Evolutionary conservation across 1,140 invertebrate genomes (phyloP), one percentile per base, ranked within the genome.

Genomic region (Zaprionus lachaisei): DNA sequence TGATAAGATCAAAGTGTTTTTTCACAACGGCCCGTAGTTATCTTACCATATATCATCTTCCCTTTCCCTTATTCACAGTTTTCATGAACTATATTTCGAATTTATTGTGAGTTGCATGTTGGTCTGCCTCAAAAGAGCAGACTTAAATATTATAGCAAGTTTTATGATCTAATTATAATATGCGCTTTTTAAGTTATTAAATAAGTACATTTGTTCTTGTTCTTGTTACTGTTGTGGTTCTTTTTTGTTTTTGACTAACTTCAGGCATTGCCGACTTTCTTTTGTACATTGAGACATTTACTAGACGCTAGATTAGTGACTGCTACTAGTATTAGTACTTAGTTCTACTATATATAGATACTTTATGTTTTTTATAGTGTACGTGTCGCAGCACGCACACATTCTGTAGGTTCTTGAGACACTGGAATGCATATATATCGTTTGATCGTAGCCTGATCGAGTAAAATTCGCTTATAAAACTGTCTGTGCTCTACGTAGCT

Each of bases 251-350:
- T 47, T 64, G 63, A 62, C 28, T 62, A 58, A 71, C 75, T 79
- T 57, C 54, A 62, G 64, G 72, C 72, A 64, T 60, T 63, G 71
- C 62, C 76, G 34, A 77, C 66, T 66, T 80, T 80, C 73, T 55
- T 81, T 89, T 89, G 84, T 89, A 89, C 84, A 90, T 89, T 89
- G 84, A 90, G 84, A 89, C 84, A 90, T 79, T 77, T 64, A 84
- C 71, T 83, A 65, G 56, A 75, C 68, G 74, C 87, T 84, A 80
- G 63, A 7, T 65, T 65, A 60, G 63, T 79, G 66, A 51, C 60
- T 55, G 60, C 71, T 77, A 70, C 41, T 47, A 47, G n/a, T 17
- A 70, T 47, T 66, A 55, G 51, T 79, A 79, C 61, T 70, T 78
- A 79, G 72, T 64, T 49, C 44, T 71, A 58, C 47, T 75, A 58